These are phyloP conservation scores for Patagioenas fasciata DNA, from an alignment of 2,113 vertebrate genomes.

Conservation along the genomic window DNA sequence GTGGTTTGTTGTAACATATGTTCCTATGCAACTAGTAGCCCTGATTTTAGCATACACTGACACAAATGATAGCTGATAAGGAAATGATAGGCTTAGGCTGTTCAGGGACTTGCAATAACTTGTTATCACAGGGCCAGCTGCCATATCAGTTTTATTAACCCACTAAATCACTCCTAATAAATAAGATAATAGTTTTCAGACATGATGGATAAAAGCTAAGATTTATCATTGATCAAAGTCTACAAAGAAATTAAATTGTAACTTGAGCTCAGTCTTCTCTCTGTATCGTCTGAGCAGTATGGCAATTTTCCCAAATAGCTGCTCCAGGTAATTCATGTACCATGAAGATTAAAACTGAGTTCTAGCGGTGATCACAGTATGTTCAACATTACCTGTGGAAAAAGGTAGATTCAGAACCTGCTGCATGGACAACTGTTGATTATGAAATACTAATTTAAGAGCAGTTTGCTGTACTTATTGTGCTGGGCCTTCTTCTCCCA, in stretches of 20 bases:
- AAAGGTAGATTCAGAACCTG: neutral
- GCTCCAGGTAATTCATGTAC: neutral
- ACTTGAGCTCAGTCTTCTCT: conserved; percentile 55
- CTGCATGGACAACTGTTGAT: neutral
- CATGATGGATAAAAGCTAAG: conserved; percentile 74
- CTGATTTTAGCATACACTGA: conserved; percentile 75
- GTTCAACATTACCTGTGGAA: neutral
- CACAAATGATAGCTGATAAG: conserved; percentile 82
- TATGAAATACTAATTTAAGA: neutral
- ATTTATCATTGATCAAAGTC: conserved; percentile 76
- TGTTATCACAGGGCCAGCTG: conserved; percentile 79
- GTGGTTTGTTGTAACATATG: conserved; percentile 77
- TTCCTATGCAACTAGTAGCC: conserved; percentile 56
- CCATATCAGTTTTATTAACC: conserved; percentile 84
- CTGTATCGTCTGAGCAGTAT: neutral
- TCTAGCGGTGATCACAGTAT: neutral
- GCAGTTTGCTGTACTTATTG: neutral
- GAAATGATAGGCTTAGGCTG: conserved; percentile 82
- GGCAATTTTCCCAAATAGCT: neutral
- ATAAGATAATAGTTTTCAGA: conserved; percentile 80
- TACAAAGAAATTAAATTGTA: conserved; percentile 78
- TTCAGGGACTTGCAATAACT: conserved; percentile 80
- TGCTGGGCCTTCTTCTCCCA: neutral
- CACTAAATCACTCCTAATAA: conserved; percentile 84
- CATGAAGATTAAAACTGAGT: neutral